Evolutionary conservation across 2,888 invertebrate species (phyloP).

Genomic region (Watsonalla cultraria): DNA sequence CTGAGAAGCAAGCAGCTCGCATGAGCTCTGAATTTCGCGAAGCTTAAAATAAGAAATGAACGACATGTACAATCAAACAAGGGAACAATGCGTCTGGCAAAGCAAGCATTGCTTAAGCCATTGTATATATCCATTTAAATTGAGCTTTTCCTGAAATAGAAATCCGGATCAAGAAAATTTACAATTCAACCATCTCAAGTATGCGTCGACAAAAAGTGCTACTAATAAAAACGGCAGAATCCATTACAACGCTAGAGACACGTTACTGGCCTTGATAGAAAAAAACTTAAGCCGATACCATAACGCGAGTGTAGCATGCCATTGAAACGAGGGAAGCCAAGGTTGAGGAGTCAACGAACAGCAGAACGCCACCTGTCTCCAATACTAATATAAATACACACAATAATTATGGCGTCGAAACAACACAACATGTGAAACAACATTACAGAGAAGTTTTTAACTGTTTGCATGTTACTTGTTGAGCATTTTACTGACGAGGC

Average conservation of each 20-base stretch:
- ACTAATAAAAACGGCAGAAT: constrained; percentile 16
- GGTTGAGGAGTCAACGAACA: constrained; percentile 70
- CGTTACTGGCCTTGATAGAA: constrained; percentile 54
- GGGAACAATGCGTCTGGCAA: constrained; percentile 15
- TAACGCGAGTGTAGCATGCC: constrained; percentile 54
- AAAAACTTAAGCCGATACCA: constrained; percentile 51
- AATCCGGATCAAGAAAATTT: neutral
- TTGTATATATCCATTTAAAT: constrained; percentile 10
- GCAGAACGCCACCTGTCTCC: constrained; percentile 68
- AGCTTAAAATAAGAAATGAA: constrained; percentile 15
- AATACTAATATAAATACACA: constrained; percentile 44
- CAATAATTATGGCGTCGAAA: constrained; percentile 44
- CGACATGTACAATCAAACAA: neutral
- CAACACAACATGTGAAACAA: constrained; percentile 24
- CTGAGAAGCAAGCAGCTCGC: neutral
- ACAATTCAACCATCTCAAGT: constrained; percentile 2
- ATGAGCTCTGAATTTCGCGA: constrained; percentile 12
- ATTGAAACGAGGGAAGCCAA: constrained; percentile 63
- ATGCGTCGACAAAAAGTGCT: constrained; percentile 17
- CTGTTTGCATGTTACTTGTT: constrained; percentile 26
- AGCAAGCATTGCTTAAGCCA: constrained; percentile 7
- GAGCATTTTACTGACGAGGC: constrained; percentile 21
- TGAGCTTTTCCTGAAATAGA: constrained; percentile 4
- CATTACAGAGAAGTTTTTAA: constrained; percentile 21
- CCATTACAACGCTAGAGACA: constrained; percentile 30